Evolutionary conservation across 2,797 vertebrate genomes (phyloP), one percentile per base, ranked within the genome.

Genomic region (Sternotherus odoratus): DNA sequence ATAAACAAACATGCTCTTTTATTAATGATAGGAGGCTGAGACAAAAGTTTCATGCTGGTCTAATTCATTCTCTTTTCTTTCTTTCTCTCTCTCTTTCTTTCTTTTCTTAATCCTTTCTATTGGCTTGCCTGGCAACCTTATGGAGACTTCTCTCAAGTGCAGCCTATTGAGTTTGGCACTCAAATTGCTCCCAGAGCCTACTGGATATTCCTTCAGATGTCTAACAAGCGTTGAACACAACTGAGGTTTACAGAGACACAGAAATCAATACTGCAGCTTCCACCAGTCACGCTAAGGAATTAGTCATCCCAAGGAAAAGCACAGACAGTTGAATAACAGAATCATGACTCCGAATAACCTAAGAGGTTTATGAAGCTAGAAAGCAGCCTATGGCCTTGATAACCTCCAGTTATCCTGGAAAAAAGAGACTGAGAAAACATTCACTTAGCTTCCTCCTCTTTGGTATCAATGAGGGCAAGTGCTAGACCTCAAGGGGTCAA

Each of bases 191-290:
- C 97, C 54, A 84, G 95, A 97, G 98, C 97, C 97, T 96, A 90
- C 88, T 96, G 97, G 98, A 97, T 98, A 98, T 98, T 97, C 95
- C 97, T 97, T 98, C 98, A 97, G 97, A 98, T 98, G 98, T 98
- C 98, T 98, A 97, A 98, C 98, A 98, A 98, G 98, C 96, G 6
- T 50, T 97, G 97, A 98, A 98, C 98, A 98, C 98, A 97, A 97
- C 93, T 63, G 97, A 98, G 98, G 97, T 98, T 98, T 98, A 98
- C 98, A 98, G 97, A 98, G 98, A 98, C 97, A 97, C 97, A 98
- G 98, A 98, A 98, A 98, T 98, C 98, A 98, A 98, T 98, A 98
- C 89, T 4, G 91, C 96, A 95, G 98, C 98, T 98, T 98, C 97
- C 97, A 98, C 97, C 90, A 98, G 98, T 97, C 98, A 97, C 91